phyloP scores from a whole-genome alignment of 2,888 invertebrate species.

The Coenonympha arcania region DNA sequence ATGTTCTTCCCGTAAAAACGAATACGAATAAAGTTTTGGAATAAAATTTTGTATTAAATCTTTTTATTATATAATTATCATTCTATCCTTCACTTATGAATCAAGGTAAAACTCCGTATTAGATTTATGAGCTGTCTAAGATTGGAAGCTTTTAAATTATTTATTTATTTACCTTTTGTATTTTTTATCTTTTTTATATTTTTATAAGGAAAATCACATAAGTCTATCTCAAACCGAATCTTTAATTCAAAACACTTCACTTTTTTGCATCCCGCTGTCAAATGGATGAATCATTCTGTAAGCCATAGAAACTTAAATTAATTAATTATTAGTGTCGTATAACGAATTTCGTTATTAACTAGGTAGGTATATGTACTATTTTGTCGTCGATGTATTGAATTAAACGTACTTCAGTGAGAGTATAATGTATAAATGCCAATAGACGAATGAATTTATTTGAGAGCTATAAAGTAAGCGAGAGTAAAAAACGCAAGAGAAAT shows the following conservation, averaged over 20 bases:
- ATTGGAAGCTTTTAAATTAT: too few relatives aligned
- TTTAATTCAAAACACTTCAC: too few relatives aligned
- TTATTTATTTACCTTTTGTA: background rate
- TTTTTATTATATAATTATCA: constrained; percentile 7
- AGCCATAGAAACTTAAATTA: too few relatives aligned
- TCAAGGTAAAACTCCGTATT: background rate
- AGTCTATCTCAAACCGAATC: too few relatives aligned
- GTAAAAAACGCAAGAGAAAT: constrained; percentile 17
- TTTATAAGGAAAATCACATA: too few relatives aligned
- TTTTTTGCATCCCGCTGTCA: too few relatives aligned
- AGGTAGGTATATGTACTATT: background rate
- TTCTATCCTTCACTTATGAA: background rate
- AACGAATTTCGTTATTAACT: background rate
- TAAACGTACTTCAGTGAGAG: too few relatives aligned
- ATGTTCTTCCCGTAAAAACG: constrained; percentile 12
- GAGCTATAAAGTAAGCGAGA: constrained; percentile 8
- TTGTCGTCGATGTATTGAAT: too few relatives aligned
- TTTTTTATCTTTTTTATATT: too few relatives aligned
- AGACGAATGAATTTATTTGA: background rate
- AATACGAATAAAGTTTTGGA: background rate
- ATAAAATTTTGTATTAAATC: constrained; percentile 12
- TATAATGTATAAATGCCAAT: too few relatives aligned
- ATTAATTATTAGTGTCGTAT: too few relatives aligned
- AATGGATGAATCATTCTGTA: too few relatives aligned
- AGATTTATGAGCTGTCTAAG: background rate